Evolutionary conservation across 2,797 vertebrate genomes (phyloP).

Genomic region (Manis javanica): DNA sequence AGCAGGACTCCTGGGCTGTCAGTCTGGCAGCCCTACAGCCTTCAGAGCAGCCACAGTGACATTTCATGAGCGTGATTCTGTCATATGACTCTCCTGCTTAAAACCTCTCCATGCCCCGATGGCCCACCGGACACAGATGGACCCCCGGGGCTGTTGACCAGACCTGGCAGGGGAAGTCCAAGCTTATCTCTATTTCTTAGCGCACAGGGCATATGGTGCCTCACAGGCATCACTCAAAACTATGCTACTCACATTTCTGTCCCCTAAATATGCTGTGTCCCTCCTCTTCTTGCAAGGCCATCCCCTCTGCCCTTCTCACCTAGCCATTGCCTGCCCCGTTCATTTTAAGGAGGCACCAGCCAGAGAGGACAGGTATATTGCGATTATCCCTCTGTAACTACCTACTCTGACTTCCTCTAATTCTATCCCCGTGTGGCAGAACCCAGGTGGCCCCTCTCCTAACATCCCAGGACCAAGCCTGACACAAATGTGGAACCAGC

Average conservation of each 20-base stretch:
- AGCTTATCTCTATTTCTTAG: background rate
- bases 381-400: background rate
- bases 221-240: fast-evolving
- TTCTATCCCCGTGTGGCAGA: background rate
- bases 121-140: background rate
- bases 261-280: background rate
- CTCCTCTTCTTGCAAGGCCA: background rate
- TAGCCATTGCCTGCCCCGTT: background rate
- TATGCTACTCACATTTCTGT: fast-evolving
- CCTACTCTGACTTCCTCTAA: background rate
- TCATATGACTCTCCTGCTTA: background rate
- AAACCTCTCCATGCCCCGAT: background rate
- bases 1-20: background rate
- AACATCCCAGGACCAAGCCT: background rate
- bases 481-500: fast-evolving
- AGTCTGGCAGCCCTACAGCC: fast-evolving
- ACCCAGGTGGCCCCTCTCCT: background rate
- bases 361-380: background rate
- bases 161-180: too few relatives aligned
- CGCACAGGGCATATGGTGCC: too few relatives aligned
- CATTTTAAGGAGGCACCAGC: background rate
- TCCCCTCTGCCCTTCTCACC: background rate
- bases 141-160: background rate
- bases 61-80: fast-evolving
- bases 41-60: background rate